These are phyloP conservation scores for Tringa solitaria DNA, from an alignment of 2,113 vertebrate species.

Conservation along the genomic window DNA sequence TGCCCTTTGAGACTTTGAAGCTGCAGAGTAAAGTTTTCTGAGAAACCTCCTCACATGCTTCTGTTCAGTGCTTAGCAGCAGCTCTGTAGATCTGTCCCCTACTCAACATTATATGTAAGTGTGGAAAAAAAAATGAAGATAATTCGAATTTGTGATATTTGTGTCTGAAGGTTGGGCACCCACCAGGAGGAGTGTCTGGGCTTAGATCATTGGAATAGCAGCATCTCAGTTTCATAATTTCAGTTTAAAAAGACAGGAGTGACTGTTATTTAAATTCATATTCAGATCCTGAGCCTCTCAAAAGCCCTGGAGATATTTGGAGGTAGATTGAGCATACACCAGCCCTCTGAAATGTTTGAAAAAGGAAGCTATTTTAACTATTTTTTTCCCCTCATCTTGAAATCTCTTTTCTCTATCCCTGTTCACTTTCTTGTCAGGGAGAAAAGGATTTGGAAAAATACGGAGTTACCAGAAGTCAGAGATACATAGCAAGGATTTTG, in stretches of 20 bases:
- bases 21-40: background rate
- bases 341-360: background rate
- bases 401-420: background rate
- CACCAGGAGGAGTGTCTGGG: background rate
- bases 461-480: conserved; percentile 72
- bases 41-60: background rate
- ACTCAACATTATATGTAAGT: background rate
- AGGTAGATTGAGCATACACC: background rate
- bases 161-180: background rate
- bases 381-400: background rate
- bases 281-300: background rate
- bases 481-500: conserved; percentile 62
- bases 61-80: background rate
- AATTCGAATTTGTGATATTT: background rate
- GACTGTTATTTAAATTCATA: background rate
- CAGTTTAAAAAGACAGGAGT: background rate
- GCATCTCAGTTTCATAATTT: background rate
- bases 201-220: background rate
- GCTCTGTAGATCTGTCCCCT: background rate
- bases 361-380: background rate
- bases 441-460: conserved; percentile 80
- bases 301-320: background rate
- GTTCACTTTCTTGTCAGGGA: background rate
- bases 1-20: background rate
- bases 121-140: background rate